Evolutionary conservation across 2,797 vertebrate genomes (phyloP), one percentile per base, ranked within the genome.

Genomic region (Chanos chanos): DNA sequence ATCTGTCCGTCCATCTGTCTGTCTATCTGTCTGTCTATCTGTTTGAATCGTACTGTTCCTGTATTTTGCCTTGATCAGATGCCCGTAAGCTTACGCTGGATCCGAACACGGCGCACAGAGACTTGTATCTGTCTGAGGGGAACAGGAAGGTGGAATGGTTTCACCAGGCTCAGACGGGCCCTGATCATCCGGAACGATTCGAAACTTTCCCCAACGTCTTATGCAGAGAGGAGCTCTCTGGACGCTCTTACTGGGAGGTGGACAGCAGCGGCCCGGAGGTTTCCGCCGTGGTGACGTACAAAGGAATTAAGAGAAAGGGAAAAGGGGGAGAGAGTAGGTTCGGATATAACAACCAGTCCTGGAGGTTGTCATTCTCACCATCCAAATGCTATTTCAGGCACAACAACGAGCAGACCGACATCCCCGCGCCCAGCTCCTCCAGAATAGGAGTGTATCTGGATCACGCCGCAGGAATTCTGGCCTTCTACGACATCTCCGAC

Each of bases 221-320:
- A n/a, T 64, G 50, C 30, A 40, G 28, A 64, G 65, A 67, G 49
- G 40, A 21, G 30, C 56, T 72, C 13, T 27, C 0, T 1, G 49
- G 60, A 5, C 39, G 45, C 24, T 60, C 49, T 58, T 67, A 72
- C 49, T 72, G 65, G 64, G 69, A 72, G 49, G 54, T 33, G 8
- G 47, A 67, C 53, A 67, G 64, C 41, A 43, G 8, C 4, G 58
- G 59, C 1, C n/a, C 19, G 4, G 21, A 19, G 16, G 54, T 37
- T 19, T 16, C 41, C 18, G 37, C 65, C 18, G 53, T 43, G 6
- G 43, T 57, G 44, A 33, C 50, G 33, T 64, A 64, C 50, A 40
- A 31, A 48, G 8, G 19, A 16, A 25, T 40, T 13, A 0, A 5
- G 5, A 37, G 33, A 21, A 34, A 43, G 33, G 33, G 4, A 10